Base-by-base conservation (phyloP, 2,113 vertebrate genomes). In the Proteles cristata region DNA sequence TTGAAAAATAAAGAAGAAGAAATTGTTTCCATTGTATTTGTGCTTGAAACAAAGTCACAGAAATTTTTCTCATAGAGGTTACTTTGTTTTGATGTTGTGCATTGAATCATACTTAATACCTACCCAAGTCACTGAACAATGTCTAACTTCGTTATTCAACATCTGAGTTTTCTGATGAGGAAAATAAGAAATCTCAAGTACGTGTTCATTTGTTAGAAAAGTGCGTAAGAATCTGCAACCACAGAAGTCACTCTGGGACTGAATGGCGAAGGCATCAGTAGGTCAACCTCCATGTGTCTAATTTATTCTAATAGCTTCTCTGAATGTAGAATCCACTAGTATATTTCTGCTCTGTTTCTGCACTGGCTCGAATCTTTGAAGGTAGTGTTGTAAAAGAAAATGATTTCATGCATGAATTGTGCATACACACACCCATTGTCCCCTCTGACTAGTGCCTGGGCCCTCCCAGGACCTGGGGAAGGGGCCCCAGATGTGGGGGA, bases 221-320 rank as follows among this genome's bases (percentile, higher is more conserved):
- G 15, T 81, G 11, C 35, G 19, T 63, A 55, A 69, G 14, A 55
- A 76, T 66, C 65, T 81, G 0, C 69, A n/a, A 45, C 63, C 69
- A 33, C 1, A 28, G 26, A 68, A 61, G 4, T 82, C 33, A 55
- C 50, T 48, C 0, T 23, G 68, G 58, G 26, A 21, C 43, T 53
- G 12, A 66, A 61, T 31, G 53, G 25, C 68, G 43, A 6, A 50
- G n/a, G 23, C 9, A 14, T 69, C 11, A 17, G 4, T 69, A 16
- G 74, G 28, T 87, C 88, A 50, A 9, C 7, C 66, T 58, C 45
- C 4, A 1, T 71, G 21, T 33, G 4, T 79, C 23, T 79, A 88
- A 39, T 73, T 45, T 84, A 61, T 85, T 93, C 50, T 85, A 10
- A 35, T 81, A 45, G 85, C 31, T 79, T 88, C 69, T 85, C 68